Base-by-base conservation (phyloP, 2,888 invertebrate species). In the Abscondita cerata region DNA sequence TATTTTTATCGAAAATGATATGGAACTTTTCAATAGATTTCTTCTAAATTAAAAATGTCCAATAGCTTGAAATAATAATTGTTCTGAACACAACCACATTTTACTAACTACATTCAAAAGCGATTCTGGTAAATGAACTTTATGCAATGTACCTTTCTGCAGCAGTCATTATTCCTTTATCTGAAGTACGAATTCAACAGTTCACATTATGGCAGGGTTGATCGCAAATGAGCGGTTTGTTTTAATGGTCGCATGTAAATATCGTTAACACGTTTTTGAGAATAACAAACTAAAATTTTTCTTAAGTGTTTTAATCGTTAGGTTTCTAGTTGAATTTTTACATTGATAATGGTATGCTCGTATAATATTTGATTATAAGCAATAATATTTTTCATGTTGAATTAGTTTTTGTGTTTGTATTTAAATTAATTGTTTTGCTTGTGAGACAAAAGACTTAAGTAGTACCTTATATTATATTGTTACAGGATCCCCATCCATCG, bases 1-100 rank as follows among this genome's bases (percentile, higher is more conserved):
- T n/a, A n/a, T n/a, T n/a, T n/a, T n/a, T n/a, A n/a, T n/a, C n/a
- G n/a, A n/a, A n/a, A n/a, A n/a, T n/a, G n/a, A n/a, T n/a, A n/a
- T n/a, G n/a, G n/a, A n/a, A n/a, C n/a, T n/a, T n/a, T n/a, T n/a
- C n/a, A n/a, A n/a, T n/a, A n/a, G n/a, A n/a, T n/a, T n/a, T n/a
- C n/a, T n/a, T n/a, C n/a, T n/a, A n/a, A 71, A 71, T 71, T 71
- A 70, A 71, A 71, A 71, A 66, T 59, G 65, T 52, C 57, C 63
- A 62, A 59, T 62, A 53, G 61, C 40, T 63, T 68, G 69, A 68
- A 67, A 68, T 70, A n/a, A n/a, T n/a, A 71, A 71, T 70, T 71
- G 70, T 68, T 59, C 58, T 51, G 62, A 58, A 66, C 60, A 66
- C 62, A 66, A 67, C 65, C 63, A 52, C 53, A 40, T 50, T 56